Evolutionary conservation across 1,140 invertebrate genomes (phyloP).

Genomic region (Euglossa dilemma): DNA sequence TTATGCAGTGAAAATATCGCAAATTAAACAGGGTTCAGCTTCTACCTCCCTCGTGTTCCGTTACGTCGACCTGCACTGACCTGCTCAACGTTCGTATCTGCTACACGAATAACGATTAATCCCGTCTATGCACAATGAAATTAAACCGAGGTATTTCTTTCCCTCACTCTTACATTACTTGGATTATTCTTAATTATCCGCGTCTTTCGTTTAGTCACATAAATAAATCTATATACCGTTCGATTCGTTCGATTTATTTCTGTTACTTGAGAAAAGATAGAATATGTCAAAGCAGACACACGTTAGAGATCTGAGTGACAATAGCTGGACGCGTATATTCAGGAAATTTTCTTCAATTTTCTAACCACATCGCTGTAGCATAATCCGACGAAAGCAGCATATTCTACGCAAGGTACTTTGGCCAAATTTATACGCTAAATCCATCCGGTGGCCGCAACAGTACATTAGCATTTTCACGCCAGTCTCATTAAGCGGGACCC

Average conservation of each 20-base stretch:
- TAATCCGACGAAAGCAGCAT: neutral
- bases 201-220: too few species aligned
- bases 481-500: neutral
- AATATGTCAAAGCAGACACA: too few species aligned
- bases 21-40: neutral
- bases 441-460: neutral
- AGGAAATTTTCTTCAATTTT: neutral
- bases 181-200: too few species aligned
- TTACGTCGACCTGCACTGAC: too few species aligned
- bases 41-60: neutral
- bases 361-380: neutral
- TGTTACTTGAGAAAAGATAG: too few species aligned
- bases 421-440: neutral
- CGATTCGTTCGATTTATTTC: too few species aligned
- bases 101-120: neutral
- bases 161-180: too few species aligned
- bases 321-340: too few species aligned
- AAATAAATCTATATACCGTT: too few species aligned
- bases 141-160: neutral
- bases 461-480: neutral
- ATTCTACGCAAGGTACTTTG: neutral
- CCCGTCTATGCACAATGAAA: neutral
- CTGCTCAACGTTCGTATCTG: neutral
- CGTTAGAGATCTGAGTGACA: too few species aligned
- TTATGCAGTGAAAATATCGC: conserved; percentile 29